Base-by-base conservation (phyloP, 2,113 vertebrate species). In the Lamprologus speciosus region DNA sequence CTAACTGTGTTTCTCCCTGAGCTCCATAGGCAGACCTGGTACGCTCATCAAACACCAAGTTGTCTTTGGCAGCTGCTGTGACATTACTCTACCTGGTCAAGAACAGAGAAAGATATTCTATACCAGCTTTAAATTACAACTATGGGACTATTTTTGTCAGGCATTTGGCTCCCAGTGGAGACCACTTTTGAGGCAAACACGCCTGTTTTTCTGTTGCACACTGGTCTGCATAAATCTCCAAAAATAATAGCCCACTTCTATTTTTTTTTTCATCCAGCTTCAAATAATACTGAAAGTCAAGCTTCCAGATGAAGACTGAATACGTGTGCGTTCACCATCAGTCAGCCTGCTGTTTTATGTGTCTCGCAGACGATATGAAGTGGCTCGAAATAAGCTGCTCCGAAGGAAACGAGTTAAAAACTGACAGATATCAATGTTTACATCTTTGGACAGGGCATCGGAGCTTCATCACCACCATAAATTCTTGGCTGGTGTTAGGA, bases 111-210 rank as follows among this genome's bases (percentile, higher is more conserved):
- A 81, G 93, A 94, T 95, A 95, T 97, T 96, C 95, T 95, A 95
- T 90, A 91, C 93, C 85, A 83, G 93, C 90, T 93, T 94, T 96
- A 96, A 96, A 96, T 95, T 94, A 96, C 87, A 95, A 94, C 91
- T 84, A 83, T 80, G 91, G 91, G 94, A 94, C 87, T 94, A 87
- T 92, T 96, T 95, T 91, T 90, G 88, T 91, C 80, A 75, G 90
- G 83, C 54, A 73, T 89, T 57, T 75, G 58, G 68, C 80, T 96
- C 93, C 90, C 91, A 8, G 17, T 13, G 83, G 95, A 92, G 86
- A 40, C 90, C 81, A 82, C 93, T 94, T 92, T 85, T 91, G 82
- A 93, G 87, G 84, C 79, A 51, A 60, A 90, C 47, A 51, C 9
- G 42, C 13, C 89, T 92, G 89, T 89, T 94, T 93, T 91, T 93